These are phyloP conservation scores for Baryphthengus martii DNA, from an alignment of 2,113 vertebrate species.

Conservation along the genomic window DNA sequence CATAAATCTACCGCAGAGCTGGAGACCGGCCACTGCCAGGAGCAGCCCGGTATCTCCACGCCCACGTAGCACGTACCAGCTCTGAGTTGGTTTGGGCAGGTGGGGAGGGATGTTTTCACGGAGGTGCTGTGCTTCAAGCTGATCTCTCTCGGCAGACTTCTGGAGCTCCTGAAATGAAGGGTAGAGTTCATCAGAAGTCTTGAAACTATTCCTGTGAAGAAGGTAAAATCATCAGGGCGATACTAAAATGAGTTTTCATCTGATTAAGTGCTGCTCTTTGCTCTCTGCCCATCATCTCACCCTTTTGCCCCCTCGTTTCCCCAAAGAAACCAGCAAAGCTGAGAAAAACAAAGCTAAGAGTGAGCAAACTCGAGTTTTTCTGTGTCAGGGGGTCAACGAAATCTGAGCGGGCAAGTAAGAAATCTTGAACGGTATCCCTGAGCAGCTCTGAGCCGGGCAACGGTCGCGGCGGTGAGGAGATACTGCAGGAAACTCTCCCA, in stretches of 20 bases:
- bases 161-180: slow-evolving; percentile 56
- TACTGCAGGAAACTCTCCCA: neutral
- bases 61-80: slow-evolving; percentile 19
- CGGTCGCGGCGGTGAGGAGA: rapidly evolving
- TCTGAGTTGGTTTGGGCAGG: slow-evolving; percentile 16
- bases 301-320: neutral
- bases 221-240: neutral
- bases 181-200: neutral
- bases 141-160: slow-evolving; percentile 26
- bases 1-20: too few species aligned
- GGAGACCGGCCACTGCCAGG: neutral
- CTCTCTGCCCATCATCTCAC: neutral
- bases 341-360: neutral
- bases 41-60: rapidly evolving
- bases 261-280: neutral
- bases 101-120: slow-evolving; percentile 54
- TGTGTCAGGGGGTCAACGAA: neutral
- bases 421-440: neutral
- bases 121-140: slow-evolving; percentile 44
- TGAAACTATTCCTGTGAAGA: neutral
- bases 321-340: neutral
- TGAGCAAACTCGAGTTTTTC: neutral
- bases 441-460: neutral
- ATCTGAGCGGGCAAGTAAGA: neutral
- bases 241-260: neutral